Evolutionary conservation across 2,888 invertebrate genomes (phyloP).

Genomic region (Eupithecia centaureata): DNA sequence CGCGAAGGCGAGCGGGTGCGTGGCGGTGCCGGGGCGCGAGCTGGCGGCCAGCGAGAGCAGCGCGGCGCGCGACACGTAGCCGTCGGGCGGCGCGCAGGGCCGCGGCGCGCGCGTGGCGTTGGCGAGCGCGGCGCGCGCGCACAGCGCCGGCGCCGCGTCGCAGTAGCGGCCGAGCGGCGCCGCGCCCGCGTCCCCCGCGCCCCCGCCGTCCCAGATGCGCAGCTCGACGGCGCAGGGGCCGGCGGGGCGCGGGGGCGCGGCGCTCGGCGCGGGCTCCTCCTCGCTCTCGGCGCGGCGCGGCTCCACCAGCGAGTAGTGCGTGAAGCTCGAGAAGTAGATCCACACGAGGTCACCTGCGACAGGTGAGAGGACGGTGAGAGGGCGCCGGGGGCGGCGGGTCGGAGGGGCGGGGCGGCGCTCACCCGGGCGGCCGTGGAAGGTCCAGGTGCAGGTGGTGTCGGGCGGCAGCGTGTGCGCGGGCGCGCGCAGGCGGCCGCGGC

Average conservation of each 20-base stretch:
- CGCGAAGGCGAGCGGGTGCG: conserved; percentile 89
- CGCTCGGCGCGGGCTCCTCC: conserved; percentile 53
- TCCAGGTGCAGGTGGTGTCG: conserved; percentile 94
- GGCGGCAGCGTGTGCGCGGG: conserved; percentile 93
- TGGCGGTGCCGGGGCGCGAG: conserved; percentile 88
- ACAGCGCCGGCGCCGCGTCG: conserved; percentile 90
- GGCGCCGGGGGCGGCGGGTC: conserved; percentile 70
- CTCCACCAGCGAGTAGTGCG: conserved; percentile 88
- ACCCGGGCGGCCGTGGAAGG: conserved; percentile 90
- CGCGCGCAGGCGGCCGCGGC: conserved; percentile 89
- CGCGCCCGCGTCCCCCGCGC: conserved; percentile 71
- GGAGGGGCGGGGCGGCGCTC: conserved; percentile 44
- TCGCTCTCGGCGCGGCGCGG: conserved; percentile 78
- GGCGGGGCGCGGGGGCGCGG: conserved; percentile 35
- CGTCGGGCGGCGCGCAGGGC: conserved; percentile 91
- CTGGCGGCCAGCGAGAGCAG: conserved; percentile 72
- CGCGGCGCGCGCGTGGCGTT: conserved; percentile 90
- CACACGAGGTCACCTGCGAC: conserved; percentile 89
- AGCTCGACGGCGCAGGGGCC: conserved; percentile 86
- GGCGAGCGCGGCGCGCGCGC: conserved; percentile 90
- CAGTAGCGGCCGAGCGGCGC: conserved; percentile 87
- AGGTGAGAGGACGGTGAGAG: background rate
- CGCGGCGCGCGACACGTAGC: conserved; percentile 85
- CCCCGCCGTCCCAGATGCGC: conserved; percentile 90
- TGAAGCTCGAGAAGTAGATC: conserved; percentile 94